phyloP scores from a whole-genome alignment of 1,140 invertebrate species.

The Zelostemma sp. region DNA sequence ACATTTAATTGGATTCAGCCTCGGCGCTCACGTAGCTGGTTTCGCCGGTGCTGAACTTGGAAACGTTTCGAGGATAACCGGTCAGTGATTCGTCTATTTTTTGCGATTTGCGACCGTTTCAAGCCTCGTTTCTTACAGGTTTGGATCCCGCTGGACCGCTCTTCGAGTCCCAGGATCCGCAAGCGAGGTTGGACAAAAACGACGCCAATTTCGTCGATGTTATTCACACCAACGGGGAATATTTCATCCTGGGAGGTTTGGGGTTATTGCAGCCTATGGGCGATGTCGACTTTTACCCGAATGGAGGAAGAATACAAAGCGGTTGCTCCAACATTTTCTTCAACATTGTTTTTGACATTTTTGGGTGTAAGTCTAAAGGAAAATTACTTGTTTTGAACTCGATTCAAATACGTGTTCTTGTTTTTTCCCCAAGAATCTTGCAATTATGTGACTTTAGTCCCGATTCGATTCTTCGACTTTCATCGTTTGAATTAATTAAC shows the following conservation, averaged over 20 bases:
- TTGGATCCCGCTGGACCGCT: slow-evolving; percentile 91
- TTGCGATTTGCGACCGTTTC: too few relatives aligned
- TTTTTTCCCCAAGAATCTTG: not conserved
- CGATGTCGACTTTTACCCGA: slow-evolving; percentile 93
- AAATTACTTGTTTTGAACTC: slow-evolving; percentile 3
- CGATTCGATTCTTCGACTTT: slow-evolving; percentile 1
- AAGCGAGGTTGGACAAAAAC: slow-evolving; percentile 82
- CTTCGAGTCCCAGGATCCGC: slow-evolving; percentile 87
- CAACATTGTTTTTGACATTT: slow-evolving; percentile 90
- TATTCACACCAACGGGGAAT: slow-evolving; percentile 94
- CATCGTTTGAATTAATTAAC: not conserved
- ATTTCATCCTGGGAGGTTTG: slow-evolving; percentile 85
- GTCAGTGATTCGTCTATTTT: too few relatives aligned
- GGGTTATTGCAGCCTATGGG: slow-evolving; percentile 90
- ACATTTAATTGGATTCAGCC: slow-evolving; percentile 92
- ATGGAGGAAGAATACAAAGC: slow-evolving; percentile 90
- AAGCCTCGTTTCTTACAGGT: slow-evolving; percentile 74
- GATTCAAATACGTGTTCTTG: slow-evolving; percentile 4
- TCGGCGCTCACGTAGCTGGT: slow-evolving; percentile 93
- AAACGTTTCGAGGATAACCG: slow-evolving; percentile 89
- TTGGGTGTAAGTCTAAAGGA: slow-evolving; percentile 80
- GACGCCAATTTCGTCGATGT: slow-evolving; percentile 95
- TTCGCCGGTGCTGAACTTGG: slow-evolving; percentile 90
- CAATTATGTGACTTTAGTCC: slow-evolving; percentile 1
- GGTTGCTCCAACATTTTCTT: slow-evolving; percentile 88